Conservation (phyloP, 2,888 invertebrate genomes). For the Drosophila sordidapex region DNA sequence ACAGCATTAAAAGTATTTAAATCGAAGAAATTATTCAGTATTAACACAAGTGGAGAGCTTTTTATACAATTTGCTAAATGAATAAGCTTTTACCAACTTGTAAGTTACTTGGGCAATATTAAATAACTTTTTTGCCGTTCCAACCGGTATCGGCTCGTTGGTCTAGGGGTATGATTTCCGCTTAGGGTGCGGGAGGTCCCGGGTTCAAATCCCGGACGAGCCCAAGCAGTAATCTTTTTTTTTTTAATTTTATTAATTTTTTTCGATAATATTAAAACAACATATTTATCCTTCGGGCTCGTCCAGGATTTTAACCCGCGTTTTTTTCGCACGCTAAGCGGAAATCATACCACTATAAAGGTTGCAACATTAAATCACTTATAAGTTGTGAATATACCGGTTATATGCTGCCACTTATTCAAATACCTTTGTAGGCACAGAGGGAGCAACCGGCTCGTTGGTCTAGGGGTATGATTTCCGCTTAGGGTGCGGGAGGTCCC, state of each 20-base stretch:
- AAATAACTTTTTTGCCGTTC: neutral
- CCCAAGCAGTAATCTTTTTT: constrained; percentile 66
- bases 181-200: constrained; percentile 86
- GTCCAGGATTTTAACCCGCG: constrained; percentile 85
- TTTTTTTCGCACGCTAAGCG: constrained; percentile 86
- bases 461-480: constrained; percentile 86
- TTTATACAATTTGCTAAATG: constrained; percentile 21
- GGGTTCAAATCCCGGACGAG: constrained; percentile 86
- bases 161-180: constrained; percentile 86
- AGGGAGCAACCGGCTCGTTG: constrained; percentile 77
- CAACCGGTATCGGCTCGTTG: constrained; percentile 76
- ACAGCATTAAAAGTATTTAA: neutral
- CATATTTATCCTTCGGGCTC: constrained; percentile 3
- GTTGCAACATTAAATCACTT: neutral
- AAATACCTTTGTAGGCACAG: neutral
- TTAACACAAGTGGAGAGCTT: neutral
- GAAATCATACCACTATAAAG: constrained; percentile 83
- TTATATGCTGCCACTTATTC: neutral
- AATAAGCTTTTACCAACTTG: constrained; percentile 17
- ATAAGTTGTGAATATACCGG: constrained; percentile 12
- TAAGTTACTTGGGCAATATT: neutral
- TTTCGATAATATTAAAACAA: constrained; percentile 1
- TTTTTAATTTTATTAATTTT: neutral
- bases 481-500: constrained; percentile 86
- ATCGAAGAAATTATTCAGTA: neutral